A percentile compares a stretch with the other conserved stretches of the same genome.
Conservation (phyloP, 2,797 vertebrate species). For the Dendrocincla tyrannina region DNA sequence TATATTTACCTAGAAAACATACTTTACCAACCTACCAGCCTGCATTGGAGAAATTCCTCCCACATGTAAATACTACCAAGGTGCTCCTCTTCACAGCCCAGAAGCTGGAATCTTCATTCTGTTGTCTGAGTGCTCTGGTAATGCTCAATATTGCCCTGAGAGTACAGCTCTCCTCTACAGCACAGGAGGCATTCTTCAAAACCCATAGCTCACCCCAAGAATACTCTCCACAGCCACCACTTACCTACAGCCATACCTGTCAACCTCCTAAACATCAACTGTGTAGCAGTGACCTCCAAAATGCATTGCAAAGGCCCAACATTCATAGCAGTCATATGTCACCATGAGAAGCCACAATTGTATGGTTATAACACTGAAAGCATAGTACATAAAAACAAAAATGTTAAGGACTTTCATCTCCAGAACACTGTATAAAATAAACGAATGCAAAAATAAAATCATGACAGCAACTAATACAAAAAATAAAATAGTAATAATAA, state of each 20-base stretch:
- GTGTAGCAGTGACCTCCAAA: slow-evolving; percentile 78
- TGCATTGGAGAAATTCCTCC: neutral
- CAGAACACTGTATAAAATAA: slow-evolving; percentile 47
- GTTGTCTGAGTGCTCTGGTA: neutral
- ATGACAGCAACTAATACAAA: slow-evolving; percentile 32
- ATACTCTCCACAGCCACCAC: slow-evolving; percentile 67
- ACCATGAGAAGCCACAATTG: slow-evolving; percentile 79
- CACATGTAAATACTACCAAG: neutral
- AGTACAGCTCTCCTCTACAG: neutral
- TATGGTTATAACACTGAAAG: slow-evolving; percentile 80
- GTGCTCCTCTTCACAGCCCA: neutral
- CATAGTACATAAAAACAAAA: slow-evolving; percentile 78
- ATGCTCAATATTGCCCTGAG: neutral
- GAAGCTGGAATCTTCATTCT: neutral
- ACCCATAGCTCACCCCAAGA: slow-evolving; percentile 62
- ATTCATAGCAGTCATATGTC: slow-evolving; percentile 77
- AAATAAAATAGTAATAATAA: slow-evolving; percentile 45
- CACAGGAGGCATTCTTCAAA: neutral
- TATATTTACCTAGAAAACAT: neutral
- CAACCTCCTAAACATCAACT: slow-evolving; percentile 79
- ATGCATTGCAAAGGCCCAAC: slow-evolving; percentile 76
- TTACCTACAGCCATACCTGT: slow-evolving; percentile 78
- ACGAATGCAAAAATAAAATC: slow-evolving; percentile 64
- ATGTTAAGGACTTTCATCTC: slow-evolving; percentile 65
- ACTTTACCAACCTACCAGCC: neutral